Conservation (phyloP, 2,888 invertebrate species). For the Xanthostigma xanthostigma region DNA sequence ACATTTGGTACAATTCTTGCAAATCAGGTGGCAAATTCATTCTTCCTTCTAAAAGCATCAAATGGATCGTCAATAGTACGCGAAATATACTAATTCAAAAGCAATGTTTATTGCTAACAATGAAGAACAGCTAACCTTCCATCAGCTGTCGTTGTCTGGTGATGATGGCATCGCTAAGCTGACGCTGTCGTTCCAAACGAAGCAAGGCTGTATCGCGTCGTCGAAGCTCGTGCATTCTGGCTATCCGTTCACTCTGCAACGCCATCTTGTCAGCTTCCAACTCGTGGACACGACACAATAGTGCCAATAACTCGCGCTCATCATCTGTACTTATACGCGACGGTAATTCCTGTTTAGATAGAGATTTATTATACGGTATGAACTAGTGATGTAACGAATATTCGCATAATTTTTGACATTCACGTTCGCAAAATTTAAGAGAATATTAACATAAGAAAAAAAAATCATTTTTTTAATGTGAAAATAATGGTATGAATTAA, state of each 20-base stretch:
- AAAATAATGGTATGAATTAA: too few relatives aligned
- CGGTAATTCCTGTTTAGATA: slow-evolving; percentile 54
- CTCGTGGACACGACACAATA: slow-evolving; percentile 85
- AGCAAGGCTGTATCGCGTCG: slow-evolving; percentile 71
- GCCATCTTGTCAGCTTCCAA: slow-evolving; percentile 90
- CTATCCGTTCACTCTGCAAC: slow-evolving; percentile 71
- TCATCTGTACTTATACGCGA: slow-evolving; percentile 74
- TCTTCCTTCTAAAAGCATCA: slow-evolving; percentile 40
- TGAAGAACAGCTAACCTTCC: slow-evolving; percentile 42
- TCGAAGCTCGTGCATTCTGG: slow-evolving; percentile 73
- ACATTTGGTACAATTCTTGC: slow-evolving; percentile 64
- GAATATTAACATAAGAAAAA: too few relatives aligned
- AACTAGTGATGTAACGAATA: too few relatives aligned
- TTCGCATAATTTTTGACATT: too few relatives aligned
- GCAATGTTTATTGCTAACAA: background rate
- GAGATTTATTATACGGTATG: background rate
- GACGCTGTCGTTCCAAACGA: slow-evolving; percentile 68
- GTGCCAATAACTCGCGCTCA: slow-evolving; percentile 73
- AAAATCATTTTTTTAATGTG: too few relatives aligned
- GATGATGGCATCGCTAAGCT: slow-evolving; percentile 83
- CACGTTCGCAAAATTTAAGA: too few relatives aligned
- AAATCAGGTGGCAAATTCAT: slow-evolving; percentile 58
- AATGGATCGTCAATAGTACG: background rate
- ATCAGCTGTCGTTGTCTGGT: slow-evolving; percentile 72
- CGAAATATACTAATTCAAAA: background rate